Evolutionary conservation across 1,140 invertebrate genomes (phyloP), one percentile per base, ranked within the genome.

Genomic region (Meloidogyne exigua): DNA sequence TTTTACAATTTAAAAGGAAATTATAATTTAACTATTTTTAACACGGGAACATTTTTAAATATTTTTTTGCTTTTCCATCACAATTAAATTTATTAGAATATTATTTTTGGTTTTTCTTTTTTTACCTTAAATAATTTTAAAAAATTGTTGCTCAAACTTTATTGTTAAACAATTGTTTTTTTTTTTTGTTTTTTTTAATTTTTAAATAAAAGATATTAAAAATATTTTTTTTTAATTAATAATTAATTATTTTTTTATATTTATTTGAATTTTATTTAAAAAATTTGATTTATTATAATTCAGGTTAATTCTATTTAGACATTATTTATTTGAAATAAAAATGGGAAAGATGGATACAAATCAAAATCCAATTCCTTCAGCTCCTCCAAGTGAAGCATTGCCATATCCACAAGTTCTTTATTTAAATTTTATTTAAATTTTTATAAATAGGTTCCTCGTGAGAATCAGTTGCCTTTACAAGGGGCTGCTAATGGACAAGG

Each of bases 391-490:
- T 32, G 21, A 68, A 68, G 28, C 66, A n/a, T 18, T 21, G 3
- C 66, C 66, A n/a, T 42, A 32, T 57, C 49, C 49, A n/a, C 49
- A 57, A n/a, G 49, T 57, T 3, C 5, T 0, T 18, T 49, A 18
- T 18, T 18, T n/a, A 0, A 1, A 18, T 49, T 49, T 49, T n/a
- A 3, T 18, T 5, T 42, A 9, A 49, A 18, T 18, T 49, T 18
- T n/a, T 49, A 18, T 1, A 18, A 21, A 4, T n/a, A 67, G 36
- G 65, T 39, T n/a, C 21, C 69, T n/a, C 70, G 39, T 11, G 70
- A 72, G 5, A 72, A 26, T 39, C 25, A 26, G 18, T 26, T 72
- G 70, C 70, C 70, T 28, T 39, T 72, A 10, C 70, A 72, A 69
- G 15, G 12, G 62, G 39, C 12, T 26, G 70, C 70, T 44, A 62